Percentiles rank a stretch among this genome's conserved stretches.
phyloP scores from a whole-genome alignment of 2,113 vertebrate genomes.

The Cavia porcellus region DNA sequence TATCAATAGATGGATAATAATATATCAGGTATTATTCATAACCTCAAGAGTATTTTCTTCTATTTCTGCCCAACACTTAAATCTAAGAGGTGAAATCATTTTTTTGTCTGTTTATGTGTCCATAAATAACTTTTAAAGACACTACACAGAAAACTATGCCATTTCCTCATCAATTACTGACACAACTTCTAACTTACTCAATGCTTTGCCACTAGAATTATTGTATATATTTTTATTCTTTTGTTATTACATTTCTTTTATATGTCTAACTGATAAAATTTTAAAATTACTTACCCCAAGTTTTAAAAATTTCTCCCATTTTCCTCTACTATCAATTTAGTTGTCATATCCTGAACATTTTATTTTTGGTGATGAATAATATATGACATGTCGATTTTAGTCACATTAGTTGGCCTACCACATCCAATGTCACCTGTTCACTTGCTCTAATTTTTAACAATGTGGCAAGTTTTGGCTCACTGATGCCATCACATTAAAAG shows the following conservation, averaged over 20 bases:
- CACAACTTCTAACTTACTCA: background rate
- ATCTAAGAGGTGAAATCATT: background rate
- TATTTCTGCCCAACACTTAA: background rate
- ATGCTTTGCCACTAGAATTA: background rate
- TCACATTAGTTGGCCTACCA: background rate
- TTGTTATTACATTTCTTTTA: background rate
- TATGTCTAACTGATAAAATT: background rate
- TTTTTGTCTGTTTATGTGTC: background rate
- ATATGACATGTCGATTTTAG: background rate
- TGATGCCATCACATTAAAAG: background rate
- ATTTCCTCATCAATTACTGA: background rate
- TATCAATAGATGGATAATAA: background rate
- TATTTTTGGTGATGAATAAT: background rate
- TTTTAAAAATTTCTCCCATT: background rate
- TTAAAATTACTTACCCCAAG: background rate
- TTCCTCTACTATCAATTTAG: background rate
- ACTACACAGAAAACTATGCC: background rate
- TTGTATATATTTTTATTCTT: background rate
- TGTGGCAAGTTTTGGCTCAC: background rate
- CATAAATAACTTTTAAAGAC: background rate
- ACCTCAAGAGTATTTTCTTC: background rate
- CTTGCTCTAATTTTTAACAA: background rate
- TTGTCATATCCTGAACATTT: background rate
- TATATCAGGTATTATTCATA: background rate
- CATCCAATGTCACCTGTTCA: background rate